Evolutionary conservation across 2,113 vertebrate genomes (phyloP).

Genomic region (Oryzias woworae): DNA sequence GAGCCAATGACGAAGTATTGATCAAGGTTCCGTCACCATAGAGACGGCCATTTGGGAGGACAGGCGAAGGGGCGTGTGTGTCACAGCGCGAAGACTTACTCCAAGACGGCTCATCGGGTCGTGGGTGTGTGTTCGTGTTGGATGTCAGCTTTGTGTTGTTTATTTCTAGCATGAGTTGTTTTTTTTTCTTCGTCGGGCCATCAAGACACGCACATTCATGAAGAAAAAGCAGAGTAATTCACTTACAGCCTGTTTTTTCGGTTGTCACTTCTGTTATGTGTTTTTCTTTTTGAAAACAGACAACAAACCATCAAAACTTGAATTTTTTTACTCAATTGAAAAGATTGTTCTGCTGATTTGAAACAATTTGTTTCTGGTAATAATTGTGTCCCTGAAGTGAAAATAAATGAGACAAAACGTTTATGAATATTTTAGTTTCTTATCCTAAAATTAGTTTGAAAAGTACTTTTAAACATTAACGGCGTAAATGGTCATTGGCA

Average conservation of each 20-base stretch:
- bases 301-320: no score
- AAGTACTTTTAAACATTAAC: no score
- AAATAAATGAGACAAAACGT: no score
- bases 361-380: no score
- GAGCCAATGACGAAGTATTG: conserved; percentile 74
- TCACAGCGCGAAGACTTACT: conserved; percentile 68
- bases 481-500: no score
- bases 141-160: conserved; percentile 48
- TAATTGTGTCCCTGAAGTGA: no score
- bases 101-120: conserved; percentile 63
- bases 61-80: conserved; percentile 58
- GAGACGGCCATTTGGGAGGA: conserved; percentile 73
- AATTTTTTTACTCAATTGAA: no score
- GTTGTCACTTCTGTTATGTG: conserved; percentile 2
- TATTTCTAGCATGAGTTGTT: conserved; percentile 18
- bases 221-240: conserved; percentile 14
- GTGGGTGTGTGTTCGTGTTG: conserved; percentile 31
- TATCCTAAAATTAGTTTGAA: no score
- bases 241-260: conserved; percentile 28
- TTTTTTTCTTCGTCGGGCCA: conserved; percentile 34
- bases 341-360: no score
- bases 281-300: no score
- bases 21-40: conserved; percentile 70
- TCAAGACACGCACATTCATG: conserved; percentile 21
- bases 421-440: no score